phyloP scores from a whole-genome alignment of 2,113 vertebrate species.

The Lophochroa leadbeateri region DNA sequence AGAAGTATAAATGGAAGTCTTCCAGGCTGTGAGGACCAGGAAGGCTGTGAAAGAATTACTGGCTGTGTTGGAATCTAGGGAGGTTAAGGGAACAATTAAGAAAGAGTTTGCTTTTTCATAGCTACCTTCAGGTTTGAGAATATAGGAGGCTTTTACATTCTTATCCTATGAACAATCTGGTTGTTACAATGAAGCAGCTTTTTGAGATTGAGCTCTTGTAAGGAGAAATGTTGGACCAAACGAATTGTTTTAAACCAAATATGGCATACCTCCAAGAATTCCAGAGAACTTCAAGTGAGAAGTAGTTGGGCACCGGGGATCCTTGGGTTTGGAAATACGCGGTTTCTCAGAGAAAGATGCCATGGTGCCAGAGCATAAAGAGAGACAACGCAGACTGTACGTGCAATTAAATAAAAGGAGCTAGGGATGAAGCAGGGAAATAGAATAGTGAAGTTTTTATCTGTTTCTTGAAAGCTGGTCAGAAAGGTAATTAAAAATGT shows the following conservation, averaged over 20 bases:
- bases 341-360: background rate
- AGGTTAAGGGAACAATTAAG: background rate
- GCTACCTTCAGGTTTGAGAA: background rate
- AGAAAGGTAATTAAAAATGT: constrained; percentile 7
- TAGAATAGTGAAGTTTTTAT: background rate
- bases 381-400: background rate
- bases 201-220: background rate
- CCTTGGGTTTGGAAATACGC: background rate
- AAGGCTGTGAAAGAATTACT: constrained; percentile 20
- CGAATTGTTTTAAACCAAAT: background rate
- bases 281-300: background rate
- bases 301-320: background rate
- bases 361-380: background rate
- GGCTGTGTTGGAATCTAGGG: background rate
- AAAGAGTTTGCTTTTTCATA: background rate
- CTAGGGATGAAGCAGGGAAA: background rate
- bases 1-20: background rate
- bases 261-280: background rate
- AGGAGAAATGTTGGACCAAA: background rate
- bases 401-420: background rate
- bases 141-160: background rate
- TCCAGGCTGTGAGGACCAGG: background rate
- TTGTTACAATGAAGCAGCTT: background rate
- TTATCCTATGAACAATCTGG: background rate
- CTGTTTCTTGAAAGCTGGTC: background rate